Percentiles rank a stretch among this genome's conserved stretches.
These are phyloP conservation scores for Arctocebus calabarensis DNA, from an alignment of 2,797 vertebrate genomes.

Conservation along the genomic window DNA sequence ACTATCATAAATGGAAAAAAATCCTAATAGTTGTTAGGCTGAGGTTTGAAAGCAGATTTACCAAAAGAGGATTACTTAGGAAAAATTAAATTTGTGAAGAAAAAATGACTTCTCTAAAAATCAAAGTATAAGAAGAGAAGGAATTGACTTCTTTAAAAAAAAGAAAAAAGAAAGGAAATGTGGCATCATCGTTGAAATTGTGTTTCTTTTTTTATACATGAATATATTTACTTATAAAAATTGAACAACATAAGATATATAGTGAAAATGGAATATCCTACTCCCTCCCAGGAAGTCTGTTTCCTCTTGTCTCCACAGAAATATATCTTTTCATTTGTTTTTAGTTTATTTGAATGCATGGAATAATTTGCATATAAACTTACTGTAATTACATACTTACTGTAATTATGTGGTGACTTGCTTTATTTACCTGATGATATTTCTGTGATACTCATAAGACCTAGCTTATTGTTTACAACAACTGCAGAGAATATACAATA, in stretches of 20 bases:
- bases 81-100: background rate
- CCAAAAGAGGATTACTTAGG: background rate
- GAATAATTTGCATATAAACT: background rate
- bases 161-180: background rate
- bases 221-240: slow-evolving; percentile 28
- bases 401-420: background rate
- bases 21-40: background rate
- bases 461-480: background rate
- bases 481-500: background rate
- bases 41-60: background rate
- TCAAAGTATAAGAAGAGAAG: background rate
- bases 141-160: background rate
- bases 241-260: background rate
- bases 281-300: background rate
- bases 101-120: background rate
- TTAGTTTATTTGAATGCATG: background rate
- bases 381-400: background rate
- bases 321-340: background rate
- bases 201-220: background rate
- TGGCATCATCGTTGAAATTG: background rate
- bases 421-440: background rate
- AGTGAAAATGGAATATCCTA: background rate
- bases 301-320: background rate
- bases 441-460: background rate
- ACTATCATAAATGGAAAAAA: background rate